Percentiles rank a stretch among this genome's conserved stretches.
phyloP scores from a whole-genome alignment of 2,797 vertebrate genomes.

The Huso huso region DNA sequence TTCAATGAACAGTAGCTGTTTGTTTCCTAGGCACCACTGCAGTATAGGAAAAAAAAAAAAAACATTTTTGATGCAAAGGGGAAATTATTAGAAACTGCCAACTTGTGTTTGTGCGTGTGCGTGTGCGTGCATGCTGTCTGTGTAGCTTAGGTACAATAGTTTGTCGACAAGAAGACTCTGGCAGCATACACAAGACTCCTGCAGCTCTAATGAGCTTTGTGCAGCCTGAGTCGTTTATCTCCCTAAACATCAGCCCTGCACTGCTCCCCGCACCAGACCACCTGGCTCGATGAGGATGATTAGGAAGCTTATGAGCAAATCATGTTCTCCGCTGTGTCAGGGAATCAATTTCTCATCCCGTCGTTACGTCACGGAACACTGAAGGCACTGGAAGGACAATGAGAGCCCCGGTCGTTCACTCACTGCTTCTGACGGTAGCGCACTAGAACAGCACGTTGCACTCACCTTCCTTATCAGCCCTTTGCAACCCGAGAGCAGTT shows the following conservation, averaged over 20 bases:
- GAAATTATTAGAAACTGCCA: too few relatives aligned
- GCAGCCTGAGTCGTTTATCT: background rate
- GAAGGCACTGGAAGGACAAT: background rate
- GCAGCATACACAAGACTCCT: too few relatives aligned
- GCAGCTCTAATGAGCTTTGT: slow-evolving; percentile 1
- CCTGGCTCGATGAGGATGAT: slow-evolving; percentile 10
- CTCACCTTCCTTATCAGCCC: background rate
- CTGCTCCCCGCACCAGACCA: background rate
- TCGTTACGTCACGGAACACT: background rate
- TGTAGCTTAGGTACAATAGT: background rate
- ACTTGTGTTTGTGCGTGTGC: background rate
- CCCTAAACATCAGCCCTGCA: background rate
- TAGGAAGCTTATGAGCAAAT: slow-evolving; percentile 8
- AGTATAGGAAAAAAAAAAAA: too few relatives aligned
- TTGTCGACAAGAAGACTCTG: too few relatives aligned
- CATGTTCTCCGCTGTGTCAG: background rate
- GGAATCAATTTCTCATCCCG: slow-evolving; percentile 1
- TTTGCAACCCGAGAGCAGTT: background rate
- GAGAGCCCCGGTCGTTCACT: background rate
- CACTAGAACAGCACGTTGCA: background rate
- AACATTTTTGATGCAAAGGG: too few relatives aligned
- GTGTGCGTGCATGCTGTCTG: background rate
- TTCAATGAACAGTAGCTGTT: too few relatives aligned
- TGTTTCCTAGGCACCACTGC: too few relatives aligned
- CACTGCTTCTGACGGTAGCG: background rate